phyloP scores from a whole-genome alignment of 2,888 invertebrate species.

The Polyommatus iphigenia region DNA sequence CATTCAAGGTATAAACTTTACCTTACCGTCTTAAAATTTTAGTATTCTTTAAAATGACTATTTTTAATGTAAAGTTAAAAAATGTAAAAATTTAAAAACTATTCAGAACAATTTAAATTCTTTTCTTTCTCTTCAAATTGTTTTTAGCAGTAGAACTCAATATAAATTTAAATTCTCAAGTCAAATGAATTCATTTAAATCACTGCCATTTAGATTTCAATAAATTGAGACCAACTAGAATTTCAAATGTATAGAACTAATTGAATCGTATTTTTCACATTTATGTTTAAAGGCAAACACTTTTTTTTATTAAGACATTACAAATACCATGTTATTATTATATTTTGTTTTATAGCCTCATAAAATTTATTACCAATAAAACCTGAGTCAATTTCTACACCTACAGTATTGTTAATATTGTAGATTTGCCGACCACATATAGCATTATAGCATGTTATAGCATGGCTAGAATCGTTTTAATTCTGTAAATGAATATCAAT shows the following conservation, averaged over 20 bases:
- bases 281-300: neutral
- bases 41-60: no score
- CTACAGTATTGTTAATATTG: neutral
- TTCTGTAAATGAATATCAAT: no score
- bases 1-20: no score
- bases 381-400: neutral
- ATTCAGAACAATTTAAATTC: no score
- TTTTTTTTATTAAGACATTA: no score
- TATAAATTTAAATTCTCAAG: neutral
- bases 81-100: no score
- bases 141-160: neutral
- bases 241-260: neutral
- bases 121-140: neutral
- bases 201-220: neutral
- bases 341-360: neutral
- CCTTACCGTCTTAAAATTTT: no score
- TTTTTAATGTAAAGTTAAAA: no score
- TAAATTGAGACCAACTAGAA: neutral
- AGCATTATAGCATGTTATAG: no score
- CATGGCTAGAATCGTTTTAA: no score
- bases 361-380: conserved; percentile 1
- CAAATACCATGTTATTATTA: neutral
- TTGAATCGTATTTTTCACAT: neutral
- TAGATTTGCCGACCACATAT: neutral
- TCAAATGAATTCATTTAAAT: neutral